These are phyloP conservation scores for Platerodrilus igneus DNA, from an alignment of 2,888 invertebrate species.

Conservation along the genomic window DNA sequence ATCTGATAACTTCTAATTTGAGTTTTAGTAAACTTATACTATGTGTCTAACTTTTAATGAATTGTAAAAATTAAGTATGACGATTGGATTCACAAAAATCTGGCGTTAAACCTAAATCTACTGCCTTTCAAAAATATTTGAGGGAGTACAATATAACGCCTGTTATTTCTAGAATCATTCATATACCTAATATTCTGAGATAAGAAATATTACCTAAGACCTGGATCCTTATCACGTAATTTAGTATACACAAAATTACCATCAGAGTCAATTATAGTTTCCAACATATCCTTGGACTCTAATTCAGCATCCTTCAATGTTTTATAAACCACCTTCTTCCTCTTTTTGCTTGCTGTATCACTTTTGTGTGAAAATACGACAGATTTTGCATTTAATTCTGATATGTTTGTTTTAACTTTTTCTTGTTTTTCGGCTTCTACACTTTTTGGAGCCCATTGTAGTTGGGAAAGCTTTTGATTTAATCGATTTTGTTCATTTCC, in stretches of 20 bases:
- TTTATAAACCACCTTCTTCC: slow-evolving; percentile 2
- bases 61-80: too few species aligned
- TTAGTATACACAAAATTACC: slow-evolving; percentile 59
- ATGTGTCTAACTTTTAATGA: too few species aligned
- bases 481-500: background rate
- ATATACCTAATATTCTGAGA: slow-evolving; percentile 2
- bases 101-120: too few species aligned
- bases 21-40: too few species aligned
- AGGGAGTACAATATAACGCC: too few species aligned
- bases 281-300: slow-evolving; percentile 42
- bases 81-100: too few species aligned
- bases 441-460: too few species aligned
- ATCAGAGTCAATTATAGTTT: slow-evolving; percentile 53
- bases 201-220: slow-evolving; percentile 53
- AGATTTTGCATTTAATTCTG: background rate
- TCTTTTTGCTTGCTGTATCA: background rate
- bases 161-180: background rate
- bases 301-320: slow-evolving; percentile 10
- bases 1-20: too few species aligned
- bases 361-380: slow-evolving; percentile 2
- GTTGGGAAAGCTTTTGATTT: too few species aligned
- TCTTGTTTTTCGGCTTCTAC: slow-evolving; percentile 4
- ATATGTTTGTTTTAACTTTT: background rate
- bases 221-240: slow-evolving; percentile 57
- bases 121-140: too few species aligned